A percentile compares a stretch with the other conserved stretches of the same genome.
These are phyloP conservation scores for Melitaea cinxia DNA, from an alignment of 1,140 invertebrate species.

Conservation along the genomic window DNA sequence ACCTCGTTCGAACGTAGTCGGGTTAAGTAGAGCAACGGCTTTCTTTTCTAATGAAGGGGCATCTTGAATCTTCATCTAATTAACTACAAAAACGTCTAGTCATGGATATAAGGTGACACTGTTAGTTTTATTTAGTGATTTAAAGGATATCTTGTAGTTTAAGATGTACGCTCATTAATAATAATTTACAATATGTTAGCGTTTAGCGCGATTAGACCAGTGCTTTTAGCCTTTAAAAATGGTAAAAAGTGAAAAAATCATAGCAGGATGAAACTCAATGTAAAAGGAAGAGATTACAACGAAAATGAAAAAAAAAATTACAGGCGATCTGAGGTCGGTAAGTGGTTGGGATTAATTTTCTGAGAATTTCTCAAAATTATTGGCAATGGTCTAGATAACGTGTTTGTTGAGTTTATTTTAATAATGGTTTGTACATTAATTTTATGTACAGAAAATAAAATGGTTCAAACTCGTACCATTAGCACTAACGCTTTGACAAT, in stretches of 20 bases:
- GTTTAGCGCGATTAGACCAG: background rate
- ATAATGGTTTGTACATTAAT: too few relatives aligned
- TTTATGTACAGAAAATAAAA: background rate
- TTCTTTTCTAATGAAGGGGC: slow-evolving; percentile 35
- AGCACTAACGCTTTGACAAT: background rate
- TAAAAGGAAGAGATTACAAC: too few relatives aligned
- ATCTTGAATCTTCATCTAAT: slow-evolving; percentile 34
- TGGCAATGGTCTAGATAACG: too few relatives aligned
- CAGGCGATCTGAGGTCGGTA: too few relatives aligned
- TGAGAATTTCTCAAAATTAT: too few relatives aligned
- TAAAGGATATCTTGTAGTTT: background rate
- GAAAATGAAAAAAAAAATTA: background rate
- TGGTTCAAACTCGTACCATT: background rate
- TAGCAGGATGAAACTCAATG: too few relatives aligned
- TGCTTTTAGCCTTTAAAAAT: too few relatives aligned
- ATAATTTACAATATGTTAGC: too few relatives aligned
- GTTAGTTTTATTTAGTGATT: slow-evolving; percentile 18
- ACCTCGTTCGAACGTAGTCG: slow-evolving; percentile 11
- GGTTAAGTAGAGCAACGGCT: slow-evolving; percentile 24
- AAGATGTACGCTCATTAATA: background rate
- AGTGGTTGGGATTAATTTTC: too few relatives aligned
- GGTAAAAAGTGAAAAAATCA: background rate
- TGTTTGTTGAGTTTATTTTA: too few relatives aligned
- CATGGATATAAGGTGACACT: slow-evolving; percentile 33
- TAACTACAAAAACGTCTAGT: slow-evolving; percentile 34